These are phyloP conservation scores for Dolichallabes microphthalmus DNA, from an alignment of 2,113 vertebrate species.

Conservation along the genomic window DNA sequence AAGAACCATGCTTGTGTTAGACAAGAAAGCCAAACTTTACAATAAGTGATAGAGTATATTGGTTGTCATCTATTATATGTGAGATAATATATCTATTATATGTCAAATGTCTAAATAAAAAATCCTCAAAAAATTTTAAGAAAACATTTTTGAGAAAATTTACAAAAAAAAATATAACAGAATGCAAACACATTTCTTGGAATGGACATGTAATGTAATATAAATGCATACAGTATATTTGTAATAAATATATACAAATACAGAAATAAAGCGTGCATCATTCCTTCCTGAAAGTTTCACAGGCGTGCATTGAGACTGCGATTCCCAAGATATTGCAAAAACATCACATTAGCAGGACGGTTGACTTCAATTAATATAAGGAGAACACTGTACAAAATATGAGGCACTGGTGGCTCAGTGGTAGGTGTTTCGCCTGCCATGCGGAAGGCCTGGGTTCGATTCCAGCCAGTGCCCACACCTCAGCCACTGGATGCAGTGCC, in stretches of 20 bases:
- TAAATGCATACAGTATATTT: no score
- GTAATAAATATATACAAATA: background rate
- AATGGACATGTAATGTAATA: background rate
- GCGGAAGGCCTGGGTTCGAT: no score
- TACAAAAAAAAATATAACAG: background rate
- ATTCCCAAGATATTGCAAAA: background rate
- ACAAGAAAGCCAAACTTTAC: background rate
- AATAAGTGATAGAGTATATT: background rate
- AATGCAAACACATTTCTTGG: background rate
- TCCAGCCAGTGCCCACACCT: no score
- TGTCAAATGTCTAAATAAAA: background rate
- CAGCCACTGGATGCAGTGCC: no score
- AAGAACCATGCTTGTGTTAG: background rate
- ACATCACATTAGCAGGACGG: background rate
- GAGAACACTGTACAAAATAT: background rate
- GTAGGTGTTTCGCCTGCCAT: no score
- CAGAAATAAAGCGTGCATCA: background rate
- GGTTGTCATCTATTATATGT: background rate
- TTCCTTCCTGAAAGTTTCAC: background rate
- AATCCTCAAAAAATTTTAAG: background rate
- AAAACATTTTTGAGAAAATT: background rate
- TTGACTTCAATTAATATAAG: background rate
- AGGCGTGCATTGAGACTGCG: background rate
- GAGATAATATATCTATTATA: no score
- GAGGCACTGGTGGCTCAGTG: no score